A percentile compares a stretch with the other conserved stretches of the same genome.
phyloP scores from a whole-genome alignment of 1,140 invertebrate genomes.

The Trigoniulus corallinus region DNA sequence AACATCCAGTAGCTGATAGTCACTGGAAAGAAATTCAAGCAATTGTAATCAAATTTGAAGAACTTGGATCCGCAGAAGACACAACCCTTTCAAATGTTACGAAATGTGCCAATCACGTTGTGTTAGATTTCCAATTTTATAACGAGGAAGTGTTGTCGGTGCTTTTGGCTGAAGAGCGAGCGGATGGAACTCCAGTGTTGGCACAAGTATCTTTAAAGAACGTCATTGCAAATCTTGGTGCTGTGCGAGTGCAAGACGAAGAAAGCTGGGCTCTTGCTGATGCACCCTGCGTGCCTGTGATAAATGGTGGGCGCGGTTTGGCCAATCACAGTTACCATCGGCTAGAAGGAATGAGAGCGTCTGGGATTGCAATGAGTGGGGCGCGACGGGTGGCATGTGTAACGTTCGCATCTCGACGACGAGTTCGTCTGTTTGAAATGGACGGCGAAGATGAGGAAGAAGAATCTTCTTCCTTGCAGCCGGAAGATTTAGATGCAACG shows the following conservation, averaged over 20 bases:
- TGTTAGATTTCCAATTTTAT: constrained; percentile 61
- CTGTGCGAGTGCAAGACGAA: neutral
- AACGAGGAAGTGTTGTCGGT: constrained; percentile 57
- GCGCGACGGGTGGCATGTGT: constrained; percentile 72
- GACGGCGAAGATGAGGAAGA: constrained; percentile 75
- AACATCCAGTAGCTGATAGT: neutral
- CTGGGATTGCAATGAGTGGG: constrained; percentile 64
- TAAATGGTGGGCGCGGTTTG: constrained; percentile 16
- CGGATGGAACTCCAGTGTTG: constrained; percentile 18
- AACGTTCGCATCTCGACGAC: constrained; percentile 54
- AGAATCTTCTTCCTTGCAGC: constrained; percentile 28
- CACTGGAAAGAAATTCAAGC: constrained; percentile 8
- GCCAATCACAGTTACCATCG: constrained; percentile 23
- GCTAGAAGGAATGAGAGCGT: constrained; percentile 54
- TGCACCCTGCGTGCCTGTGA: neutral
- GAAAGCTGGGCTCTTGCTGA: neutral
- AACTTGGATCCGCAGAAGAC: constrained; percentile 5
- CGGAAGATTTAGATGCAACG: neutral
- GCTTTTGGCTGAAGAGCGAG: constrained; percentile 30
- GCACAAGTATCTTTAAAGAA: constrained; percentile 19
- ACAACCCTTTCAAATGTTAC: too few species aligned
- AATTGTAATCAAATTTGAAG: constrained; percentile 16
- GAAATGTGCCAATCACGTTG: too few species aligned
- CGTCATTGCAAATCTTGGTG: constrained; percentile 11
- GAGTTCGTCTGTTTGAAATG: constrained; percentile 76